Evolutionary conservation across 2,113 vertebrate genomes (phyloP), one percentile per base, ranked within the genome.

Genomic region (Geococcyx californianus): DNA sequence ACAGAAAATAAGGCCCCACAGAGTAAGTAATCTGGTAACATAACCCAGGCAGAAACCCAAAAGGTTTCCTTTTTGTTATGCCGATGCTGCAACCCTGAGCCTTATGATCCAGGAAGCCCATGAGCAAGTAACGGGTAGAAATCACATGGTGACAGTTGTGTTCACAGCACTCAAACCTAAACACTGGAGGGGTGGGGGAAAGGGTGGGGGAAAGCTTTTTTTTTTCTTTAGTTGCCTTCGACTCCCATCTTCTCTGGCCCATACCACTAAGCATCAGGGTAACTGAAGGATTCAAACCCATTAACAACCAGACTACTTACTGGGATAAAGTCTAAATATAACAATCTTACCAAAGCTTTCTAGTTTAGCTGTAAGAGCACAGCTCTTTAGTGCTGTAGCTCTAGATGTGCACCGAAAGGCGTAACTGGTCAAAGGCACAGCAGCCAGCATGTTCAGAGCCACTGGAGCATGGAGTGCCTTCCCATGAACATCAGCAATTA

Each of bases 101-200:
- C 31, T 1, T 51, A n/a, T 1, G 13, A 45, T 7, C 19, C 54
- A 40, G 31, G 38, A 81, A 84, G 45, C 4, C 4, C 33, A 21
- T 1, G 10, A 76, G 62, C 54, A 77, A 74, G 6, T 7, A 26
- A 52, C 0, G 8, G 8, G 11, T 0, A 51, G 40, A 23, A 75
- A 54, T 16, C 29, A 23, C 51, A 31, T 2, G 14, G 45, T 24
- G 40, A 28, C 38, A 40, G 54, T 1, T 45, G 58, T 3, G 5
- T 11, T 72, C 34, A 36, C 38, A 55, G 52, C 49, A 34, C 44
- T 36, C 34, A 49, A 54, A 64, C 4, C 44, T 13, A 7, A 40
- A 18, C 47, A 2, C 11, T 8, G 19, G 21, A n/a, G 7, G 20
- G 47, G 6, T 8, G 8, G 51, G 58, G 29, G 18, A 15, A 49